A percentile compares a stretch with the other conserved stretches of the same genome.
Evolutionary conservation across 1,140 invertebrate genomes (phyloP).

Genomic region (Heliconius himera): DNA sequence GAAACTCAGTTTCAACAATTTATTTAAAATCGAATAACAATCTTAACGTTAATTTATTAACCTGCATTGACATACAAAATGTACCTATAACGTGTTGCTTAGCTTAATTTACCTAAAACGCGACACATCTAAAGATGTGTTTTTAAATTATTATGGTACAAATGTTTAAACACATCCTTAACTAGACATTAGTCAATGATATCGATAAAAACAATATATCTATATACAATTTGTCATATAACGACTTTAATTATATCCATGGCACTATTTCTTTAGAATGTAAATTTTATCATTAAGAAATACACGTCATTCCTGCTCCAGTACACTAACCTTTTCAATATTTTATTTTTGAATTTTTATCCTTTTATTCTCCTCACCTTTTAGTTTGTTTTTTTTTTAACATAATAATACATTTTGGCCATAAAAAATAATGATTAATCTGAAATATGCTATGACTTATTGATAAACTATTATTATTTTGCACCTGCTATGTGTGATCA

Average conservation of each 20-base stretch:
- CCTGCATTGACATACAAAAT: conserved; percentile 42
- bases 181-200: conserved; percentile 59
- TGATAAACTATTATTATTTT: not conserved
- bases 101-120: conserved; percentile 35
- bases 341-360: not conserved
- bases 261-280: conserved; percentile 76
- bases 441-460: not conserved
- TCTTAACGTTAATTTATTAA: conserved; percentile 32
- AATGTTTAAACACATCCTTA: conserved; percentile 64
- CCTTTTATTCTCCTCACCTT: not conserved
- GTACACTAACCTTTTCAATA: not conserved
- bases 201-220: conserved; percentile 65
- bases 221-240: conserved; percentile 72
- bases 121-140: conserved; percentile 37
- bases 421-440: not conserved
- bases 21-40: conserved; percentile 37
- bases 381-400: not conserved
- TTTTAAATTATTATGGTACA: conserved; percentile 65
- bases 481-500: not conserved
- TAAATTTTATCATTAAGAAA: conserved; percentile 31
- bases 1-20: conserved; percentile 58
- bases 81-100: conserved; percentile 37
- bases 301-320: conserved; percentile 15
- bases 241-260: conserved; percentile 57
- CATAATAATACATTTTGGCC: not conserved